phyloP scores from a whole-genome alignment of 30 jellyfish, hydroid and myxozoan species.

The Aurelia coerulea region DNA sequence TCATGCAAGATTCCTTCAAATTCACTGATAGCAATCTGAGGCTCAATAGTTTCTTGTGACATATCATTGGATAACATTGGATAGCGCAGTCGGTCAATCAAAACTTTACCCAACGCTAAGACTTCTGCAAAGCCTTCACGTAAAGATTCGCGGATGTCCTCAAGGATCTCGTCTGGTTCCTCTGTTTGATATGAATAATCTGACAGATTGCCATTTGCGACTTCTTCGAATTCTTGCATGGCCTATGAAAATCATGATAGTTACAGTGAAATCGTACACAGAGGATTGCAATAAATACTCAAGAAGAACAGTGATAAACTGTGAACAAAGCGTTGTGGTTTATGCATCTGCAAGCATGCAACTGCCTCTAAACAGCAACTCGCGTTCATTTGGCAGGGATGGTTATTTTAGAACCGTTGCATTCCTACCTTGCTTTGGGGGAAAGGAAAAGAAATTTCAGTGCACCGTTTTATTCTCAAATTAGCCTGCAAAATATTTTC shows the following conservation, averaged over 20 bases:
- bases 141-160: conserved; percentile 54
- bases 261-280: no score
- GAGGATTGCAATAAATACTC: no score
- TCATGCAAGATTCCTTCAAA: conserved; percentile 45
- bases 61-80: conserved; percentile 35
- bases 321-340: no score
- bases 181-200: conserved; percentile 11
- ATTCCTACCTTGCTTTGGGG: no score
- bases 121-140: conserved; percentile 64
- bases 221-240: conserved; percentile 32
- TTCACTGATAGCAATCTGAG: conserved; percentile 24
- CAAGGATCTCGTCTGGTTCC: conserved; percentile 36
- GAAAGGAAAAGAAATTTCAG: no score
- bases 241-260: conserved; percentile 20
- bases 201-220: conserved; percentile 15
- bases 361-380: no score
- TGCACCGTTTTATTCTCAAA: no score
- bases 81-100: conserved; percentile 29
- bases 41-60: conserved; percentile 9
- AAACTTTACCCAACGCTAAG: conserved; percentile 53
- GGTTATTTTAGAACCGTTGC: no score
- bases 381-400: no score
- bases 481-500: no score
- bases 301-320: no score
- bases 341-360: no score